These are phyloP conservation scores for Cistogaster globosa DNA, from an alignment of 2,888 invertebrate genomes.

Conservation along the genomic window DNA sequence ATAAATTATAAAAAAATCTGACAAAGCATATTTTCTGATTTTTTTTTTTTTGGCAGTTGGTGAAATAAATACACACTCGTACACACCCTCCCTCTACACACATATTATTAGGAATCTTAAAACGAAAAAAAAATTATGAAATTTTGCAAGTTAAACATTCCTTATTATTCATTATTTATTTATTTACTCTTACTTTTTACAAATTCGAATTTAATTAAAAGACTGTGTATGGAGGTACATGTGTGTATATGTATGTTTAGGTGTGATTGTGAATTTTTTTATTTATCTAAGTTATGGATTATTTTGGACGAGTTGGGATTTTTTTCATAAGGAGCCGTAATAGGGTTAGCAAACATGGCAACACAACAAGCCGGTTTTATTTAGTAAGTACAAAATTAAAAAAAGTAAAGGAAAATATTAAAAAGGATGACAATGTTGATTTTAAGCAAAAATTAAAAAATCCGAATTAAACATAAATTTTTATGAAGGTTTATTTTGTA, in stretches of 20 bases:
- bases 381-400: neutral
- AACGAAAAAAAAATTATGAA: neutral
- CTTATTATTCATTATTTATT: neutral
- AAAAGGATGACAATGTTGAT: constrained; percentile 47
- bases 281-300: constrained; percentile 34
- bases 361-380: neutral
- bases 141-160: neutral
- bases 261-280: neutral
- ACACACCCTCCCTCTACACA: neutral
- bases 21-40: neutral
- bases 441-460: constrained; percentile 6
- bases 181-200: constrained; percentile 7
- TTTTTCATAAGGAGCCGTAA: constrained; percentile 24
- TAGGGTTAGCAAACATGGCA: constrained; percentile 7
- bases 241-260: neutral
- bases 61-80: too few relatives aligned
- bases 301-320: constrained; percentile 2
- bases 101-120: neutral
- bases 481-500: neutral
- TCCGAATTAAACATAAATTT: neutral
- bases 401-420: constrained; percentile 9
- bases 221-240: neutral
- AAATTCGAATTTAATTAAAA: neutral
- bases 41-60: neutral
- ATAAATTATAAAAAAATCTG: neutral